Conservation (phyloP, 1,140 invertebrate genomes). For the Campoletis sonorensis region DNA sequence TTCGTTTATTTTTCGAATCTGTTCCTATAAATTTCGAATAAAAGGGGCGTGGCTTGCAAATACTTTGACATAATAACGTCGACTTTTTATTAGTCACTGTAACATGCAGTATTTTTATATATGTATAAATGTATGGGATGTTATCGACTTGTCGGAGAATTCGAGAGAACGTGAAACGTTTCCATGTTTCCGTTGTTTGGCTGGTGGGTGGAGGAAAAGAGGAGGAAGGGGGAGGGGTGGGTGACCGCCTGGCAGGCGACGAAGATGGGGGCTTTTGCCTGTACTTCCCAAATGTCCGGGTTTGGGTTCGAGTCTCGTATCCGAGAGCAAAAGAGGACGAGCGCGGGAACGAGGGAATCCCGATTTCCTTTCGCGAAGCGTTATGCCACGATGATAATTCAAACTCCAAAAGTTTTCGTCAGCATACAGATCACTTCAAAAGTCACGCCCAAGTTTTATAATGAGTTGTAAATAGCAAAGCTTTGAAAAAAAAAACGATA, state of each 20-base stretch:
- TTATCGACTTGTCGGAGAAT: slow-evolving; percentile 43
- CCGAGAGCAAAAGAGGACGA: background rate
- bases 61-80: background rate
- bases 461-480: too few species aligned
- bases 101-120: background rate
- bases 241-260: slow-evolving; percentile 22
- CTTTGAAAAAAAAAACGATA: too few species aligned
- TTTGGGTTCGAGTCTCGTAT: background rate
- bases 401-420: slow-evolving; percentile 42
- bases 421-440: background rate
- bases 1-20: too few species aligned
- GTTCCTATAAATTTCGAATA: background rate
- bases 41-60: background rate
- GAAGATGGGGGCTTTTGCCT: slow-evolving; percentile 24
- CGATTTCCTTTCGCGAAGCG: slow-evolving; percentile 8
- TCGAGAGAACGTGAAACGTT: slow-evolving; percentile 41
- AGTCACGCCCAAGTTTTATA: too few species aligned
- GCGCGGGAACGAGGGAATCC: background rate
- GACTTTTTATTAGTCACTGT: background rate
- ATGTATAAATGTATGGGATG: slow-evolving; percentile 1
- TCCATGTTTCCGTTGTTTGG: slow-evolving; percentile 29
- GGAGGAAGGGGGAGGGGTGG: background rate
- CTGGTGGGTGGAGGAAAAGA: too few species aligned
- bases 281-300: slow-evolving; percentile 3
- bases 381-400: slow-evolving; percentile 44